Evolutionary conservation across 2,888 invertebrate genomes (phyloP).

Genomic region (Oxyscelio sp.): DNA sequence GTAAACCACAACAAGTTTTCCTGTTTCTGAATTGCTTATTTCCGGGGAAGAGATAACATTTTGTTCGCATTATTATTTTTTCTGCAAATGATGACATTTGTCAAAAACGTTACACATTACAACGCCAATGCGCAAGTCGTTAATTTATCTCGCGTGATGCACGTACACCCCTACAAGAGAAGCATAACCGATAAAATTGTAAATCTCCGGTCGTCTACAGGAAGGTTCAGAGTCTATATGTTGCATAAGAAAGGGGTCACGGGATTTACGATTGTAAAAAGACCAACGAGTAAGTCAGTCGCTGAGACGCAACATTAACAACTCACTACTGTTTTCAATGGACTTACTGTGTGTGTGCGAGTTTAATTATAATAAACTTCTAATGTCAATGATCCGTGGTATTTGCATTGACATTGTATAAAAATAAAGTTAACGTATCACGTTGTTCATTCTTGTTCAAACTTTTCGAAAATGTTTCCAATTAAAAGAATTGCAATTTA

Average conservation of each 20-base stretch:
- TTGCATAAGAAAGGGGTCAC: conserved; percentile 78
- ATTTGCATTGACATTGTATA: too few relatives aligned
- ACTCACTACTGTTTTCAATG: conserved; percentile 66
- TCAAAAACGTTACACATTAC: background rate
- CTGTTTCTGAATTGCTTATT: too few relatives aligned
- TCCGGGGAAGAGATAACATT: too few relatives aligned
- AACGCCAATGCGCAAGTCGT: conserved; percentile 26
- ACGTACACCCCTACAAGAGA: conserved; percentile 44
- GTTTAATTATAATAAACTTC: conserved; percentile 60
- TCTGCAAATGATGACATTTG: background rate
- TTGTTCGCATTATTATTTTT: too few relatives aligned
- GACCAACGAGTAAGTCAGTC: conserved; percentile 64
- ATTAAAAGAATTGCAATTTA: too few relatives aligned
- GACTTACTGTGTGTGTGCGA: too few relatives aligned
- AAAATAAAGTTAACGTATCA: too few relatives aligned
- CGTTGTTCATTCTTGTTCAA: too few relatives aligned
- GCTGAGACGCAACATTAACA: conserved; percentile 65
- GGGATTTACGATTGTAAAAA: conserved; percentile 71
- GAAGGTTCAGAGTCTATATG: conserved; percentile 78
- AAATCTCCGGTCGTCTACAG: conserved; percentile 71
- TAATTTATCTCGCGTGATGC: conserved; percentile 43
- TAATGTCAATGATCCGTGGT: too few relatives aligned
- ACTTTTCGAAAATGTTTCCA: too few relatives aligned
- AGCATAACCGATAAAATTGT: conserved; percentile 74
- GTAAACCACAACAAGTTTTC: background rate